Percentiles rank a stretch among this genome's conserved stretches.
Conservation (phyloP, 2,113 vertebrate genomes). For the Nerophis ophidion region DNA sequence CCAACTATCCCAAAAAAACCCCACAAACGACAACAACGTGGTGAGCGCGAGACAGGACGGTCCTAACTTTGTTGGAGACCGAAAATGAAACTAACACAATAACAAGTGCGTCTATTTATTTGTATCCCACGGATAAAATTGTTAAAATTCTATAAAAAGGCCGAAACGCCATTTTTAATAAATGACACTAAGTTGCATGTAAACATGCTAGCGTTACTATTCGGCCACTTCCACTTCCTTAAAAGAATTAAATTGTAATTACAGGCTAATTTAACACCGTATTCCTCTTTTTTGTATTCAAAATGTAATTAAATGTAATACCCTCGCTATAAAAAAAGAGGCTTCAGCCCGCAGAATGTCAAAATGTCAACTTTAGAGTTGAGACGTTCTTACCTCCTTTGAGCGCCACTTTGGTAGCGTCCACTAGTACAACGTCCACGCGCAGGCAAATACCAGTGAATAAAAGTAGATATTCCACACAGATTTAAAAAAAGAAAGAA, state of each 20-base stretch:
- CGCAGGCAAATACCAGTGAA: not conserved
- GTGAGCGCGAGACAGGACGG: too few species aligned
- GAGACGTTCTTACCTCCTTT: constrained; percentile 57
- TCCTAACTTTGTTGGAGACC: not conserved
- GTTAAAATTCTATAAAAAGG: not conserved
- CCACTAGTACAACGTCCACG: constrained; percentile 33
- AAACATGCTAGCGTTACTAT: not conserved
- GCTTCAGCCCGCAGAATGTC: not conserved
- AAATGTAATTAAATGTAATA: not conserved
- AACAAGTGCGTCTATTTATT: not conserved
- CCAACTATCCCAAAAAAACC: too few species aligned
- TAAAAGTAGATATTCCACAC: constrained; percentile 10
- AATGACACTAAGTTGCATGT: not conserved
- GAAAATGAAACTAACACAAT: not conserved
- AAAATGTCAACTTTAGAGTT: not conserved
- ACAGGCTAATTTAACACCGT: not conserved
- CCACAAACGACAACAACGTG: not conserved
- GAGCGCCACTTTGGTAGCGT: constrained; percentile 70
- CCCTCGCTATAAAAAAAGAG: not conserved
- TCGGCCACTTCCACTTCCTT: not conserved
- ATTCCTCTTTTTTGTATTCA: not conserved
- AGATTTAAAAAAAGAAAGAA: not conserved
- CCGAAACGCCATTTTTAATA: not conserved
- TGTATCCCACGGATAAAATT: not conserved
- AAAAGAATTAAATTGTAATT: not conserved